A percentile compares a stretch with the other conserved stretches of the same genome.
These are phyloP conservation scores for Nomada flava DNA, from an alignment of 2,888 invertebrate species.

Conservation along the genomic window DNA sequence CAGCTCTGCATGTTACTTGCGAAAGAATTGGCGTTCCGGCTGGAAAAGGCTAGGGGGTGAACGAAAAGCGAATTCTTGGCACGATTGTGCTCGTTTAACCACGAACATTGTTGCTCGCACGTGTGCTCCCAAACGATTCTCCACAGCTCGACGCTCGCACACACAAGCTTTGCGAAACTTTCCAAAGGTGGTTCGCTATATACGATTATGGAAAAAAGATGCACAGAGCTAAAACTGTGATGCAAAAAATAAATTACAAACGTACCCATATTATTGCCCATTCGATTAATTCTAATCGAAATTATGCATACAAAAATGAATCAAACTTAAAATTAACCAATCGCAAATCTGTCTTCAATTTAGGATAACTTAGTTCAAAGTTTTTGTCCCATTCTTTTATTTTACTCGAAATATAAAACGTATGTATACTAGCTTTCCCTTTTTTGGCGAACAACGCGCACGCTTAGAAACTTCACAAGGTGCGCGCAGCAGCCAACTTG, in stretches of 20 bases:
- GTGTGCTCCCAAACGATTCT: conserved; percentile 30
- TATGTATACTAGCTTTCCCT: background rate
- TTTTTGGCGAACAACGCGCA: conserved; percentile 31
- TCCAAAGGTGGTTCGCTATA: conserved; percentile 11
- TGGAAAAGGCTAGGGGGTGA: conserved; percentile 28
- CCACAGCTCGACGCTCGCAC: conserved; percentile 7
- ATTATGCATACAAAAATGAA: no score
- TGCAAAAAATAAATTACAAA: background rate
- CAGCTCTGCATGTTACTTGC: conserved; percentile 32
- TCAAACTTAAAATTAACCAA: no score
- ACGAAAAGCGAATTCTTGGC: conserved; percentile 56
- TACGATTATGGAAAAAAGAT: background rate
- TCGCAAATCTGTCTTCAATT: no score
- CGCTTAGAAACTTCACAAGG: background rate
- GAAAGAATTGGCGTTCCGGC: conserved; percentile 41
- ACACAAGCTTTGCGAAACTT: conserved; percentile 28
- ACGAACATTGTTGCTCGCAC: conserved; percentile 23
- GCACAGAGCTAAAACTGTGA: background rate
- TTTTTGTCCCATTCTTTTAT: background rate
- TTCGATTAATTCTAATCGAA: background rate
- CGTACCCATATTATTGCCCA: background rate
- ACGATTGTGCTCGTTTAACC: conserved; percentile 43
- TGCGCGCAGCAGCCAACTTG: conserved; percentile 3
- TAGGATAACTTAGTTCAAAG: no score
- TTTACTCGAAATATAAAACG: no score